A percentile compares a stretch with the other conserved stretches of the same genome.
These are phyloP conservation scores for Aricia artaxerxes DNA, from an alignment of 2,888 invertebrate species.

Conservation along the genomic window DNA sequence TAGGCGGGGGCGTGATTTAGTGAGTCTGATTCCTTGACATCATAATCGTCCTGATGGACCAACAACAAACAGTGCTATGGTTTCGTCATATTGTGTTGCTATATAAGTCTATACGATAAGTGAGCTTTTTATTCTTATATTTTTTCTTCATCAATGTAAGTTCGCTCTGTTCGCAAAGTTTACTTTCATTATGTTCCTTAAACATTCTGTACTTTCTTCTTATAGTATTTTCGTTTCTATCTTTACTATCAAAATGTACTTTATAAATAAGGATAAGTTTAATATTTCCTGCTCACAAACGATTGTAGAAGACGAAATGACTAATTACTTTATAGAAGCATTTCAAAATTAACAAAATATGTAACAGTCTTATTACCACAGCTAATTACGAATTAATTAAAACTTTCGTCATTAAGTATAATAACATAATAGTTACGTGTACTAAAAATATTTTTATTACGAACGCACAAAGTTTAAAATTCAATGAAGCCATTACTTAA, in stretches of 20 bases:
- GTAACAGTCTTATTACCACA: conserved; percentile 40
- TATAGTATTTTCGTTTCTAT: background rate
- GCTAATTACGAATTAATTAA: conserved; percentile 63
- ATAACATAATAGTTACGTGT: conserved; percentile 14
- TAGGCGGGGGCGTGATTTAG: conserved; percentile 67
- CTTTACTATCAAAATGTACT: background rate
- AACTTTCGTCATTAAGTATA: conserved; percentile 51
- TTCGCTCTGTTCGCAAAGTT: background rate
- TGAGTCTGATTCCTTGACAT: conserved; percentile 38
- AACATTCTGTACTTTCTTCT: background rate
- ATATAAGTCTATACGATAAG: background rate
- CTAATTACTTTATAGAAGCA: background rate
- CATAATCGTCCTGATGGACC: conserved; percentile 17
- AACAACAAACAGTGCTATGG: conserved; percentile 11
- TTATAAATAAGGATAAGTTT: background rate
- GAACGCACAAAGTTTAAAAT: conserved; percentile 36
- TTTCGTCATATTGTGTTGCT: background rate
- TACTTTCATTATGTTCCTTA: background rate
- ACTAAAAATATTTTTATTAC: conserved; percentile 30
- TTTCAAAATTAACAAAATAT: background rate
- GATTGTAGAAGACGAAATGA: background rate
- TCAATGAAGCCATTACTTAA: conserved; percentile 25
- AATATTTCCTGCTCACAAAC: background rate
- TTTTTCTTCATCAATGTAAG: background rate
- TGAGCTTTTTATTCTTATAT: background rate